Conservation (phyloP, 1,140 invertebrate genomes). For the Penaeus indicus region DNA sequence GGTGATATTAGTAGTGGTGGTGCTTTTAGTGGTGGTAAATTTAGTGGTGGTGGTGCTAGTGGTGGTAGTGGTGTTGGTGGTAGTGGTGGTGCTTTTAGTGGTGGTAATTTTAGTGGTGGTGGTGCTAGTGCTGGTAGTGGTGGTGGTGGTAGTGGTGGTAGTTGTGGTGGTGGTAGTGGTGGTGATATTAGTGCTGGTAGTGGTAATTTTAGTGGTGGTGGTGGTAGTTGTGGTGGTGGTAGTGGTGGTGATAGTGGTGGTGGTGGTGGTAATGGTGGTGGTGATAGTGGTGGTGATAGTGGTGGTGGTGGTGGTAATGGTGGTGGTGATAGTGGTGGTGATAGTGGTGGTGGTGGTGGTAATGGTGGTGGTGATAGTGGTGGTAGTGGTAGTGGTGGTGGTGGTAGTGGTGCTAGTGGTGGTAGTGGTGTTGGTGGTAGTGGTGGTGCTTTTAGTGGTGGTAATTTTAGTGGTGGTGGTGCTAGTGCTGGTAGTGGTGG, state of each 20-base stretch:
- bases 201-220: too few relatives aligned
- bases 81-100: too few relatives aligned
- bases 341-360: not conserved
- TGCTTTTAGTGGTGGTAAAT: not conserved
- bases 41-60: not conserved
- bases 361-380: not conserved
- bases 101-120: too few relatives aligned
- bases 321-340: not conserved
- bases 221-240: too few relatives aligned
- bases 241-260: not conserved
- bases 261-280: conserved; percentile 6
- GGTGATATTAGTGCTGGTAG: too few relatives aligned
- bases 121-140: too few relatives aligned
- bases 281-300: not conserved
- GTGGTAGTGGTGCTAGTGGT: not conserved
- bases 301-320: conserved; percentile 4
- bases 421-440: not conserved
- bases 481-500: not conserved
- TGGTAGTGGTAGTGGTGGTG: not conserved
- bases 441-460: not conserved
- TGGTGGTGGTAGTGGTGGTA: too few relatives aligned
- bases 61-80: too few relatives aligned
- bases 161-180: too few relatives aligned
- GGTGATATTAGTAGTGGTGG: too few relatives aligned
- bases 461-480: not conserved